Conservation (phyloP, 2,888 invertebrate genomes). For the Monochamus alternatus region DNA sequence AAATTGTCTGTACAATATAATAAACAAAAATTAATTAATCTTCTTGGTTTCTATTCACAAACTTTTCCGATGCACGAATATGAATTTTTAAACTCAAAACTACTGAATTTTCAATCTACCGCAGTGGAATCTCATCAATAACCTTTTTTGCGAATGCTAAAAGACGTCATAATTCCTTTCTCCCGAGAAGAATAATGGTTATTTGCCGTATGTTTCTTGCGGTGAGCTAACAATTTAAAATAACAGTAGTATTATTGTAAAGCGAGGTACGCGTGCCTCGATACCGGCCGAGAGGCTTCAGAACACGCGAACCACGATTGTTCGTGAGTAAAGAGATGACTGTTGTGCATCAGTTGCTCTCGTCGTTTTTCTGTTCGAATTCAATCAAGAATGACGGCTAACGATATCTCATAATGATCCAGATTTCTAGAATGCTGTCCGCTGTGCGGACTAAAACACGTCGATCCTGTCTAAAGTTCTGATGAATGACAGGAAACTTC, state of each 20-base stretch:
- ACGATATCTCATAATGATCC: conserved; percentile 41
- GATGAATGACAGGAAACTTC: conserved; percentile 26
- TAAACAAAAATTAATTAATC: too few relatives aligned
- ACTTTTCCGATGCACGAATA: too few relatives aligned
- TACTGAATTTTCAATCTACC: neutral
- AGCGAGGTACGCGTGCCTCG: conserved; percentile 63
- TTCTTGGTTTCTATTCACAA: too few relatives aligned
- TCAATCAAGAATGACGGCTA: conserved; percentile 51
- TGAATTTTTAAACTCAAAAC: too few relatives aligned
- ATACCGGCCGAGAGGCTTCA: conserved; percentile 51
- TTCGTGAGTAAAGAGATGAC: conserved; percentile 61
- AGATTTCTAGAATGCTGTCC: conserved; percentile 29
- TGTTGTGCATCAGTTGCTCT: conserved; percentile 55
- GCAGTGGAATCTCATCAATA: neutral
- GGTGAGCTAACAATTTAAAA: conserved; percentile 54
- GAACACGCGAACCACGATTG: conserved; percentile 65
- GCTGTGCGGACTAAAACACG: conserved; percentile 13
- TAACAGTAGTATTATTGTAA: conserved; percentile 61
- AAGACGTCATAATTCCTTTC: conserved; percentile 19
- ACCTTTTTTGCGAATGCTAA: neutral
- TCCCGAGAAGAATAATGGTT: conserved; percentile 26
- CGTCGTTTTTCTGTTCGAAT: conserved; percentile 56
- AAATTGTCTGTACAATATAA: too few relatives aligned
- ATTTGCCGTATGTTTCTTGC: conserved; percentile 52
- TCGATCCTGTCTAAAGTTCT: conserved; percentile 18